Evolutionary conservation across 2,888 invertebrate species (phyloP).

Genomic region (Sturmia bella): DNA sequence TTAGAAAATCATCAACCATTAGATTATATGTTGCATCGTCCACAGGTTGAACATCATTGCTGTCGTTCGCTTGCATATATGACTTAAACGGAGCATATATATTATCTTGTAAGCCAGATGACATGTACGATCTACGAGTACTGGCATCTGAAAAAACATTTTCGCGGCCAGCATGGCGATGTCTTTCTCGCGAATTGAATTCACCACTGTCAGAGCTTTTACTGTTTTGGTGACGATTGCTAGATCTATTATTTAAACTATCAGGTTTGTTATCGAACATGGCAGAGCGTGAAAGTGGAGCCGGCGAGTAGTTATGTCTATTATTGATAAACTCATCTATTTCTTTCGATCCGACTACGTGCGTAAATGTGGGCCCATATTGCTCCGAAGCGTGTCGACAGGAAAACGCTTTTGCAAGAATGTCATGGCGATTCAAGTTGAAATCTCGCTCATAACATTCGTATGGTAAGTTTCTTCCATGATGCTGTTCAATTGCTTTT

Average conservation of each 20-base stretch:
- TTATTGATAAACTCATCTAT: constrained; percentile 76
- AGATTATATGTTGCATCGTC: constrained; percentile 79
- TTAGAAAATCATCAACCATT: constrained; percentile 79
- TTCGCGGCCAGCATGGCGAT: constrained; percentile 27
- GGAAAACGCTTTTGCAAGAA: constrained; percentile 86
- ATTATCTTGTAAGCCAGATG: constrained; percentile 53
- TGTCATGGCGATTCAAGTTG: constrained; percentile 84
- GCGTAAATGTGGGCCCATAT: constrained; percentile 83
- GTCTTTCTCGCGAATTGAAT: constrained; percentile 5
- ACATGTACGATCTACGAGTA: constrained; percentile 66
- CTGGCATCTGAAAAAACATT: background rate
- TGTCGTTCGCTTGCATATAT: constrained; percentile 16
- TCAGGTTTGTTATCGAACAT: constrained; percentile 41
- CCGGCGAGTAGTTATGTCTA: constrained; percentile 66
- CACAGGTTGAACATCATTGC: constrained; percentile 56
- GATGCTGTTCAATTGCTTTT: constrained; percentile 88
- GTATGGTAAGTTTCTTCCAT: constrained; percentile 87
- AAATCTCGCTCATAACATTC: constrained; percentile 87
- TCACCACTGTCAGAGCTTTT: constrained; percentile 8
- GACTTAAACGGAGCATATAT: constrained; percentile 2
- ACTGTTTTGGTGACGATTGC: constrained; percentile 1
- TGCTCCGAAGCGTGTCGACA: constrained; percentile 87
- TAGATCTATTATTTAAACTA: background rate
- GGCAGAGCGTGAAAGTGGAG: constrained; percentile 35
- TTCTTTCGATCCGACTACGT: constrained; percentile 82